Percentiles rank a stretch among this genome's conserved stretches.
Evolutionary conservation across 2,113 vertebrate genomes (phyloP).

Genomic region (Bos javanicus): DNA sequence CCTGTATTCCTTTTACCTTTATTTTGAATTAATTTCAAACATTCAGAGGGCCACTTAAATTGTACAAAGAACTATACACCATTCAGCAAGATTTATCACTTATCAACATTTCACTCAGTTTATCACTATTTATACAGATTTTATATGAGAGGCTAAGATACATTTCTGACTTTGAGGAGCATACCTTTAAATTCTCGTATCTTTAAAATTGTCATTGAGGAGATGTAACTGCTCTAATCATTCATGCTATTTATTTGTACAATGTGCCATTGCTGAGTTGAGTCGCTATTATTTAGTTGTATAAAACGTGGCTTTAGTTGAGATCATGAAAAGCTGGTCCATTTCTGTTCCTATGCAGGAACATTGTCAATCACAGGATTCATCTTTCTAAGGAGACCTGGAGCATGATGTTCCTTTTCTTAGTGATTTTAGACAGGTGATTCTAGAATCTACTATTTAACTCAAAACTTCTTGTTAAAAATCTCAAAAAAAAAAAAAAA

Average conservation of each 20-base stretch:
- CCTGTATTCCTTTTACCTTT: neutral
- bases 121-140: neutral
- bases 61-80: neutral
- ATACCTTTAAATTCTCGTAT: neutral
- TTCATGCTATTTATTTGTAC: neutral
- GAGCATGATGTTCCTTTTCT: neutral
- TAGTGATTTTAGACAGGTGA: neutral
- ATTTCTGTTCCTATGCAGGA: neutral
- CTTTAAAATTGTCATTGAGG: neutral
- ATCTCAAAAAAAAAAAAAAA: neutral
- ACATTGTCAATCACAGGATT: neutral
- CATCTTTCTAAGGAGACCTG: neutral
- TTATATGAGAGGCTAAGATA: neutral
- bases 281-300: neutral
- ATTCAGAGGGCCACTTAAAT: neutral
- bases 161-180: neutral
- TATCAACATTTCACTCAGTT: neutral
- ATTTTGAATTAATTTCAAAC: neutral
- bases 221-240: neutral
- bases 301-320: neutral
- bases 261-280: neutral
- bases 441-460: neutral
- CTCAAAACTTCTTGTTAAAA: neutral
- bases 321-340: neutral
- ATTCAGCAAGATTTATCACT: neutral